Percentiles rank a stretch among this genome's conserved stretches.
These are phyloP conservation scores for Hemibagrus guttatus DNA, from an alignment of 2,797 vertebrate genomes.

Conservation along the genomic window DNA sequence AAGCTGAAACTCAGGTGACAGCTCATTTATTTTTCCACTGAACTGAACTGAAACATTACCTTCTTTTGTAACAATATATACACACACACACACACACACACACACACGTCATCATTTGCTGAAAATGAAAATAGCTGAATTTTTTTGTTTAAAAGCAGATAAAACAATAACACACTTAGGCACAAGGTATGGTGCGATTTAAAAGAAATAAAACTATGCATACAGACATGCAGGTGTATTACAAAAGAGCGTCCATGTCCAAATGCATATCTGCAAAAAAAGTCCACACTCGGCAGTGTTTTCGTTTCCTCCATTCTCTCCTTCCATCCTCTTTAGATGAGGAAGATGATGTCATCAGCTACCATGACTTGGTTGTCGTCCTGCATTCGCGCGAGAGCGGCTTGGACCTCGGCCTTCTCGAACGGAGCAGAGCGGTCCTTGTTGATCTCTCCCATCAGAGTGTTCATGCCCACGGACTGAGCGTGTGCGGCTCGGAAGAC, in stretches of 20 bases:
- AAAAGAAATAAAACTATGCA: background rate
- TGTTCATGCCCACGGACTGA: constrained; percentile 86
- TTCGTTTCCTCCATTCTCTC: background rate
- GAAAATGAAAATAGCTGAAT: background rate
- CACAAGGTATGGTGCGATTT: background rate
- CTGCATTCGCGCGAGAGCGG: constrained; percentile 87
- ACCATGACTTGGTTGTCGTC: constrained; percentile 98
- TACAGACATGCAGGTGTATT: background rate
- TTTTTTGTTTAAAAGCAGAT: background rate
- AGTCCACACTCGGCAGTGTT: background rate
- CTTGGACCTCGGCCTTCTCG: constrained; percentile 76
- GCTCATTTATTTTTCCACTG: background rate
- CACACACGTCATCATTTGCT: background rate
- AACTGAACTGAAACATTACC: constrained; percentile 12
- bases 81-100: background rate
- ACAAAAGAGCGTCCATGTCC: background rate
- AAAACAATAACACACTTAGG: background rate
- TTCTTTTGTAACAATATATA: background rate
- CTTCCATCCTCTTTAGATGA: constrained; percentile 78
- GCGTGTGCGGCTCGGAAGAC: constrained; percentile 87
- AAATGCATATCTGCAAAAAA: background rate
- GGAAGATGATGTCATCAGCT: constrained; percentile 92
- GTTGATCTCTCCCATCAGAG: constrained; percentile 82
- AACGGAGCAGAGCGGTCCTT: constrained; percentile 74
- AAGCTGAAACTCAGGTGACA: background rate